Evolutionary conservation across 1,140 invertebrate species (phyloP), one percentile per base, ranked within the genome.

Genomic region (Pissodes strobi): DNA sequence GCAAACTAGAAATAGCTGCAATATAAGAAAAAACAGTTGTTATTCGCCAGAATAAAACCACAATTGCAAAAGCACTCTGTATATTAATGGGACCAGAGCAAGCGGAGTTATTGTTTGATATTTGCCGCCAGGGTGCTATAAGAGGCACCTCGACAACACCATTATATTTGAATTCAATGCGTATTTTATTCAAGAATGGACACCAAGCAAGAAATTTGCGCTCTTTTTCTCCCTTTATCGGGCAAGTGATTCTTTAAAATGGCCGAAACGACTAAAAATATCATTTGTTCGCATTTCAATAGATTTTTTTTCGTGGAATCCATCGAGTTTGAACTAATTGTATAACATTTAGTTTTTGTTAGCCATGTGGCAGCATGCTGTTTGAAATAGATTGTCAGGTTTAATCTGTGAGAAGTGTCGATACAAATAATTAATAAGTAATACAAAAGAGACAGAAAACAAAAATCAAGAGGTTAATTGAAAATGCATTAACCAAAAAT

Each of bases 81-180:
- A 48, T 48, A 48, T 23, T 41, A 41, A 23, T 48, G 45, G 45
- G 4, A 48, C 45, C 41, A 21, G 18, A 48, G 4, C 12, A 39
- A 39, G 25, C 25, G 9, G 9, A 27, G 39, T 3, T 49, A 37
- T 13, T 53, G 61, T 67, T 69, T 71, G 69, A 67, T 53, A 49
- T 66, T 60, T 41, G 58, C 69, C 69, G 69, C 67, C 53, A 43
- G 64, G 69, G 70, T 72, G 69, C 64, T 69, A 70, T 65, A 70
- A 69, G 67, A 69, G 46, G 63, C 69, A 72, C 69, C 66, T 69
- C 55, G 52, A 51, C 64, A 66, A 65, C 68, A 66, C 69, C 64
- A 70, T 72, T 70, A 60, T 69, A 71, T 72, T 72, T 71, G 71
- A 71, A 71, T 69, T 71, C 65, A 72, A 69, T 72, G 43, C 53